Percentiles rank a stretch among this genome's conserved stretches.
These are phyloP conservation scores for Polyodon spathula DNA, from an alignment of 2,113 vertebrate species.

Conservation along the genomic window DNA sequence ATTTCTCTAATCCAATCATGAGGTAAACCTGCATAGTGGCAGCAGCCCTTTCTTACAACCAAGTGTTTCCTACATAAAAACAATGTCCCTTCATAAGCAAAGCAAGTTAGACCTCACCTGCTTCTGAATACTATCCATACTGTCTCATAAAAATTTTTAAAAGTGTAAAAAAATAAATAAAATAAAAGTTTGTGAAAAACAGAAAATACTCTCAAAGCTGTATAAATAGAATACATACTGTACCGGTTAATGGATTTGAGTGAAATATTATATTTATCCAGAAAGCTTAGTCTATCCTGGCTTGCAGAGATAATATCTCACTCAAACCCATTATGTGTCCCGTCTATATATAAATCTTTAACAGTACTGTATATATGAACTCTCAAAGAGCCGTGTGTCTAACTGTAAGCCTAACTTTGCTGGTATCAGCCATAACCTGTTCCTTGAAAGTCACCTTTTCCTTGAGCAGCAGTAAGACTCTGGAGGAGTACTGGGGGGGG, in stretches of 20 bases:
- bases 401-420: conserved; percentile 42
- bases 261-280: conserved; percentile 63
- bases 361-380: conserved; percentile 33
- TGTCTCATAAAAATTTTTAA: too few species aligned
- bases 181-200: conserved; percentile 32
- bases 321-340: conserved; percentile 50
- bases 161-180: neutral
- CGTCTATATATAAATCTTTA: conserved; percentile 25
- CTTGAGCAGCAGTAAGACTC: too few species aligned
- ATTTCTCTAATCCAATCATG: too few species aligned
- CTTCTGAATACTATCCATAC: too few species aligned
- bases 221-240: conserved; percentile 45
- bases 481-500: too few species aligned
- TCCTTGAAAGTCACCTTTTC: conserved; percentile 52
- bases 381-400: conserved; percentile 36
- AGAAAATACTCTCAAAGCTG: conserved; percentile 42
- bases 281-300: conserved; percentile 60
- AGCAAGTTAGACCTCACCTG: too few species aligned
- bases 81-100: too few species aligned
- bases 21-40: too few species aligned
- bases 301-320: conserved; percentile 60
- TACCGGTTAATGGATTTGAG: conserved; percentile 43
- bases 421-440: conserved; percentile 48
- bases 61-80: too few species aligned
- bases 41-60: too few species aligned